A percentile compares a stretch with the other conserved stretches of the same genome.
Evolutionary conservation across 2,888 invertebrate genomes (phyloP).

Genomic region (Cheilosia variabilis): DNA sequence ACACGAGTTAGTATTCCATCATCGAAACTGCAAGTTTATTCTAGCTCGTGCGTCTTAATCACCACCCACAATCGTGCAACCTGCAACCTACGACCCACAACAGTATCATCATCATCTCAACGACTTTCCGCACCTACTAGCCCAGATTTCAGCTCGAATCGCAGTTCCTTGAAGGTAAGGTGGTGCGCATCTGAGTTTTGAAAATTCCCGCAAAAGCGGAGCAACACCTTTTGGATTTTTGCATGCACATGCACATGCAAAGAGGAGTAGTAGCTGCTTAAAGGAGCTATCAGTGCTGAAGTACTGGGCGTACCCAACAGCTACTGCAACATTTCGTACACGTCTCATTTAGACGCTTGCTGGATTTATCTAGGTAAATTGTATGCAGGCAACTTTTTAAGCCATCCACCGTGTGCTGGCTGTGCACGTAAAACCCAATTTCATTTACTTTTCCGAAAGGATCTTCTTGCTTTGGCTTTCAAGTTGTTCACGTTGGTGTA

Average conservation of each 20-base stretch:
- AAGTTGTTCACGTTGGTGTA: not conserved
- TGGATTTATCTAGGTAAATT: constrained; percentile 51
- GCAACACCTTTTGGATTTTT: constrained; percentile 6
- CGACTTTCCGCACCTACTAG: constrained; percentile 67
- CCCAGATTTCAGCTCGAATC: constrained; percentile 63
- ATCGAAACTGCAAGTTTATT: constrained; percentile 60
- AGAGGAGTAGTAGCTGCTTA: constrained; percentile 21
- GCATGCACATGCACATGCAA: constrained; percentile 1
- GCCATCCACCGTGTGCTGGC: constrained; percentile 15
- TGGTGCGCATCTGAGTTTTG: not conserved
- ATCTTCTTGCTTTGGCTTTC: constrained; percentile 1
- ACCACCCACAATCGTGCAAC: constrained; percentile 54
- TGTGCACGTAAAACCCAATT: constrained; percentile 44
- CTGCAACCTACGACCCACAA: constrained; percentile 4
- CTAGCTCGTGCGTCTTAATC: constrained; percentile 59
- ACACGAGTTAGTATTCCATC: constrained; percentile 47
- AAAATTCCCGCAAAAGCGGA: constrained; percentile 25
- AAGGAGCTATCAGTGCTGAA: constrained; percentile 47
- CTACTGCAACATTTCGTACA: constrained; percentile 42
- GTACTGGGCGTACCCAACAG: constrained; percentile 41
- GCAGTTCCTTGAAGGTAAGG: constrained; percentile 54
- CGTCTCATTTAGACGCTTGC: constrained; percentile 43
- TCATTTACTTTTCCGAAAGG: constrained; percentile 38
- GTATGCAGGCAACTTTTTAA: constrained; percentile 57
- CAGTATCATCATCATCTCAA: constrained; percentile 51